Percentiles rank a stretch among this genome's conserved stretches.
Conservation (phyloP, 2,797 vertebrate species). For the Enteromius paludinosus region DNA sequence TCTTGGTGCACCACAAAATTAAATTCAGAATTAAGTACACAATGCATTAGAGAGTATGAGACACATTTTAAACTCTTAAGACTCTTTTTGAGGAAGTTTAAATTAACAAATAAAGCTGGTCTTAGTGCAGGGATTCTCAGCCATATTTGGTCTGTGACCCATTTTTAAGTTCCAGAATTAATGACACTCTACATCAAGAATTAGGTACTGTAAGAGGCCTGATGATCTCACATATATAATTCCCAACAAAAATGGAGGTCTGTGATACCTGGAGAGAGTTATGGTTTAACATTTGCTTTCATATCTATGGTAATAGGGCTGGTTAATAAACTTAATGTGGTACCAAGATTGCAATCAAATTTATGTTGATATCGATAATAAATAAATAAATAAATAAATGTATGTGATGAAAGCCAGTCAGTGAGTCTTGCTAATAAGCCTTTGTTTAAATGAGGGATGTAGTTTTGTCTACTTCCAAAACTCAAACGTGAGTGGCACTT, state of each 20-base stretch:
- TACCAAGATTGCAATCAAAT: not conserved
- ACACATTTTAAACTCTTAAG: slow-evolving; percentile 32
- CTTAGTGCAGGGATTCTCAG: slow-evolving; percentile 2
- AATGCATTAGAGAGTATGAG: not conserved
- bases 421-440: no score
- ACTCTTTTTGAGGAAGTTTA: slow-evolving; percentile 33
- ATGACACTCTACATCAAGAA: not conserved
- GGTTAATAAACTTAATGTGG: not conserved
- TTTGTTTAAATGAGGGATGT: no score
- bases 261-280: not conserved
- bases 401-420: not conserved
- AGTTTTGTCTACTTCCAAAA: no score
- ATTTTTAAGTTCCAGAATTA: not conserved
- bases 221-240: not conserved
- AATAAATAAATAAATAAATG: not conserved
- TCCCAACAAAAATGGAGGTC: not conserved
- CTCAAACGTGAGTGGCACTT: no score
- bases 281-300: not conserved
- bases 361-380: no score
- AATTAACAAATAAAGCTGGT: slow-evolving; percentile 15
- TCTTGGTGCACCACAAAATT: slow-evolving; percentile 42
- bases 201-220: not conserved
- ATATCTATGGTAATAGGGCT: not conserved
- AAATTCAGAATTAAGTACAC: slow-evolving; percentile 36
- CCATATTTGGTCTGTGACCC: not conserved